Evolutionary conservation across 2,797 vertebrate genomes (phyloP).

Genomic region (Cygnus olor): DNA sequence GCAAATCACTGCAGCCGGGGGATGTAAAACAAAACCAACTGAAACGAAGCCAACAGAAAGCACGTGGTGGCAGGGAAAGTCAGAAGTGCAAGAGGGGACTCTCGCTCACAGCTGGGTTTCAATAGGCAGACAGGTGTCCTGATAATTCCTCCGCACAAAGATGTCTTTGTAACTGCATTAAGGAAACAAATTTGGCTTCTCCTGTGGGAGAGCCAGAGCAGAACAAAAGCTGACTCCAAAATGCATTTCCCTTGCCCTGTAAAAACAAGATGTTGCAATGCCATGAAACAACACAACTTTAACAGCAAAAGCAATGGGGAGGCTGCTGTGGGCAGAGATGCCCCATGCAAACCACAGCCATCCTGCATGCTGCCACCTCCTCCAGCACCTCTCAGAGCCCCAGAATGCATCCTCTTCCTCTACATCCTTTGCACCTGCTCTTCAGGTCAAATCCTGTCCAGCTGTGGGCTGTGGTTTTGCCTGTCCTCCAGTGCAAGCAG

Average conservation of each 20-base stretch:
- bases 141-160: slow-evolving; percentile 20
- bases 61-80: background rate
- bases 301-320: background rate
- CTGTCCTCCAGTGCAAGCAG: background rate
- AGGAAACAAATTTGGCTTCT: slow-evolving; percentile 26
- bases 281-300: background rate
- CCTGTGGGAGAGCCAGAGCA: background rate
- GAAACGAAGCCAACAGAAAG: background rate
- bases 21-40: background rate
- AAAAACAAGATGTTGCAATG: background rate
- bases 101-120: background rate
- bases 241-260: slow-evolving; percentile 9
- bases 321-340: background rate
- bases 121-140: slow-evolving; percentile 31
- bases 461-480: background rate
- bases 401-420: background rate
- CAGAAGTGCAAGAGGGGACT: background rate
- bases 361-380: background rate
- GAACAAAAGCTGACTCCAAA: background rate
- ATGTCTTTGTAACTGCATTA: slow-evolving; percentile 50
- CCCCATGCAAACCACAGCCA: background rate
- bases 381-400: background rate
- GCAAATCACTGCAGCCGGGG: background rate
- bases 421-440: background rate
- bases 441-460: background rate